Base-by-base conservation (phyloP, 2,113 vertebrate genomes). In the Poicephalus gulielmi region DNA sequence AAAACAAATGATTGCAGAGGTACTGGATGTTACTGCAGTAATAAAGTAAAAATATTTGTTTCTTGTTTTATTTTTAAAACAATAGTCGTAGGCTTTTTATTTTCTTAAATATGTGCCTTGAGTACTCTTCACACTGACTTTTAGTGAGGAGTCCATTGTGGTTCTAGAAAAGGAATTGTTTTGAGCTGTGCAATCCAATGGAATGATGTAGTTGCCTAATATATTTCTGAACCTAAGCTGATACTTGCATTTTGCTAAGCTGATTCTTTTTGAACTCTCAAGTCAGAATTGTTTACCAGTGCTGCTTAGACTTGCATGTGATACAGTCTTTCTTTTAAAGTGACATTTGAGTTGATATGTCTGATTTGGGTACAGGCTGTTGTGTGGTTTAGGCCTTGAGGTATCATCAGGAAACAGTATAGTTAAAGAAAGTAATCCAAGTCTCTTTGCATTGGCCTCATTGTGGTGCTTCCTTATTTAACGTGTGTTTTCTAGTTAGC, bases 131-230 rank as follows among this genome's bases (percentile, higher is more conserved):
- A n/a, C 11, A 7, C 50, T 78, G 43, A 70, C 83, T 96, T 78
- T 78, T 8, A 88, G 24, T 60, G 50, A 83, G 67, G 39, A 46
- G 76, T 95, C 69, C 43, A 7, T 92, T 85, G 35, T 43, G 46
- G 17, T 67, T 86, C 91, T 94, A 83, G 83, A 93, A 95, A 93
- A 96, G 88, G 90, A 95, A 94, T 94, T 94, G 94, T 96, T 96
- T 95, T 62, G 35, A 70, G 17, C 55, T 87, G 47, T 91, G 82
- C 90, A 22, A 41, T 77, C 84, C 84, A 88, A 4, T 80, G 74
- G 83, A 87, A 60, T 95, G 92, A 93, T 88, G 92, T 76, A 83
- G 67, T 90, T 91, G 74, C 95, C 37, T 69, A 91, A 97, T 95
- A 95, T 96, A 86, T 89, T 94, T 85, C 49, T 96, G 95, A 95